These are phyloP conservation scores for Neosalanx taihuensis DNA, from an alignment of 2,797 vertebrate genomes.

Conservation along the genomic window DNA sequence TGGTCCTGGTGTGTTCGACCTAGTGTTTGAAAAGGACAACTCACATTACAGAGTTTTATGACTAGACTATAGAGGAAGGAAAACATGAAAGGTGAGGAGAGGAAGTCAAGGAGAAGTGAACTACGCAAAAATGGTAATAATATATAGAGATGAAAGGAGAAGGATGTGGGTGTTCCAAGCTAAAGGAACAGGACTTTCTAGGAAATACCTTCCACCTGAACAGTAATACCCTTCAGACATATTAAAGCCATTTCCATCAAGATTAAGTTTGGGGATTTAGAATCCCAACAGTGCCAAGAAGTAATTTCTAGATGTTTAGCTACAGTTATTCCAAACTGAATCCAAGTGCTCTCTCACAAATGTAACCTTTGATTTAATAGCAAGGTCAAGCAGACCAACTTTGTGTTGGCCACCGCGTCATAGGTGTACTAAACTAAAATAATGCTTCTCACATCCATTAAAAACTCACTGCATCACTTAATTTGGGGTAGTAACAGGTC, in stretches of 20 bases:
- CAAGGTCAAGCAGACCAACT: conserved; percentile 21
- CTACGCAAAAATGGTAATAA: conserved; percentile 8
- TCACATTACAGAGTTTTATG: neutral
- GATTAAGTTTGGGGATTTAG: conserved; percentile 11
- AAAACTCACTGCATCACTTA: conserved; percentile 27
- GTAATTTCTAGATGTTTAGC: conserved; percentile 50
- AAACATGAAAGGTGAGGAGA: conserved; percentile 29
- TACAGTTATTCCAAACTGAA: conserved; percentile 52
- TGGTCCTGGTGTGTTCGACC: conserved; percentile 15
- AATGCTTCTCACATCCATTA: conserved; percentile 27
- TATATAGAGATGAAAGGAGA: conserved; percentile 7
- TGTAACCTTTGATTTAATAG: neutral
- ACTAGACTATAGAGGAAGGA: neutral
- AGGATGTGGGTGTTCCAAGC: conserved; percentile 8
- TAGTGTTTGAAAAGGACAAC: neutral
- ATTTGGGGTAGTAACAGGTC: conserved; percentile 26
- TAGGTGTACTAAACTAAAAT: conserved; percentile 33
- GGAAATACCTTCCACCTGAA: conserved; percentile 61
- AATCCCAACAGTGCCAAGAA: conserved; percentile 29
- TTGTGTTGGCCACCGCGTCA: conserved; percentile 18
- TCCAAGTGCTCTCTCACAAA: conserved; percentile 41
- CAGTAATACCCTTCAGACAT: conserved; percentile 48
- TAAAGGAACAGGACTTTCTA: conserved; percentile 48
- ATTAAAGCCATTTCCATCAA: conserved; percentile 47
- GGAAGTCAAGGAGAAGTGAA: conserved; percentile 15